These are phyloP conservation scores for Oreonectes daqikongensis DNA, from an alignment of 2,797 vertebrate species.

Conservation along the genomic window DNA sequence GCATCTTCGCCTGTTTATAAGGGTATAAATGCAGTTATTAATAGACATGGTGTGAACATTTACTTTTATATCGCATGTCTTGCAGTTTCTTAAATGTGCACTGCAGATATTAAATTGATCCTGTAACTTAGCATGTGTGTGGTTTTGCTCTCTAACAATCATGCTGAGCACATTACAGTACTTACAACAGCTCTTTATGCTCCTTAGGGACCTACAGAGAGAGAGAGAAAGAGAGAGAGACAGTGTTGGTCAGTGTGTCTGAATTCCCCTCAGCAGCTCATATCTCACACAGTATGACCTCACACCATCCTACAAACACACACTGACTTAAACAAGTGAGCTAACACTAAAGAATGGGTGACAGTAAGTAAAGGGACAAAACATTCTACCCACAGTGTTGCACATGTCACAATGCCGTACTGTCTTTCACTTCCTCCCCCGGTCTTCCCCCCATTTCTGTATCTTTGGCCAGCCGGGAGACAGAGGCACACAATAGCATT, in stretches of 20 bases:
- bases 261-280: conserved; percentile 45
- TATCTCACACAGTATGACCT: conserved; percentile 53
- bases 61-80: conserved; percentile 18
- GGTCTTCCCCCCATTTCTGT: too few species aligned
- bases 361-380: conserved; percentile 37
- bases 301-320: conserved; percentile 46
- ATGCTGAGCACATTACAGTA: conserved; percentile 38
- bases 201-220: conserved; percentile 4
- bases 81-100: background rate
- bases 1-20: background rate
- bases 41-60: conserved; percentile 9
- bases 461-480: conserved; percentile 9
- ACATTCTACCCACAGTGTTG: conserved; percentile 45
- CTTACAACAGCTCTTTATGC: conserved; percentile 53
- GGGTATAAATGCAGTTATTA: background rate
- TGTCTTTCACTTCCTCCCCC: conserved; percentile 45
- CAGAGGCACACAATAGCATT: conserved; percentile 7
- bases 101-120: conserved; percentile 3
- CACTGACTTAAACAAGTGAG: conserved; percentile 37
- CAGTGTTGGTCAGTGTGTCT: conserved; percentile 43
- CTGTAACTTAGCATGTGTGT: conserved; percentile 30
- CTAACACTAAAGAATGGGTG: conserved; percentile 23
- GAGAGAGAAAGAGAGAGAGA: conserved; percentile 39
- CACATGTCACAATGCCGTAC: conserved; percentile 47
- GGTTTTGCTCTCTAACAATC: conserved; percentile 25